Conservation (phyloP, 2,113 vertebrate species). For the Mystacornis crossleyi region DNA sequence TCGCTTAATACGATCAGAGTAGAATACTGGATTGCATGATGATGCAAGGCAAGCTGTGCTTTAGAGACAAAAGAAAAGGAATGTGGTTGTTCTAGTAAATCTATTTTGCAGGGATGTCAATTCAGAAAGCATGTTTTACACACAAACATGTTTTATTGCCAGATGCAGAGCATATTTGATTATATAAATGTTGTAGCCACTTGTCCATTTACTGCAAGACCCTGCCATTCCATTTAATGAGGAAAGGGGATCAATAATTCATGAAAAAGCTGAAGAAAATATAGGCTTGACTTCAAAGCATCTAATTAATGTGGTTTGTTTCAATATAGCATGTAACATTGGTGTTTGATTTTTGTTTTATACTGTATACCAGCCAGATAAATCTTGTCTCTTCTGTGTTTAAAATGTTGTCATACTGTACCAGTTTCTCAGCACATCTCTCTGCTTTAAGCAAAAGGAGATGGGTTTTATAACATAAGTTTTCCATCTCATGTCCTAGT, state of each 20-base stretch:
- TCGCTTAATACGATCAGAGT: background rate
- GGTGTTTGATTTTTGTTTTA: constrained; percentile 61
- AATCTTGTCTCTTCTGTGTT: constrained; percentile 62
- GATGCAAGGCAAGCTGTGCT: constrained; percentile 21
- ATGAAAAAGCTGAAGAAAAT: constrained; percentile 56
- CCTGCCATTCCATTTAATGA: constrained; percentile 32
- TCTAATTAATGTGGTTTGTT: constrained; percentile 62
- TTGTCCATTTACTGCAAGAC: constrained; percentile 60
- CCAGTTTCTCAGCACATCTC: constrained; percentile 51
- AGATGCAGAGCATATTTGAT: constrained; percentile 27
- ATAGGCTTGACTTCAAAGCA: constrained; percentile 59
- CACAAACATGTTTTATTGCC: constrained; percentile 10
- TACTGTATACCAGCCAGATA: constrained; percentile 31
- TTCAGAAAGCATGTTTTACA: constrained; percentile 41
- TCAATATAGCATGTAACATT: constrained; percentile 39
- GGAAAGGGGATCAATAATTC: constrained; percentile 63
- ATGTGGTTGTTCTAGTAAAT: constrained; percentile 20
- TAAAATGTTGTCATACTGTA: constrained; percentile 64
- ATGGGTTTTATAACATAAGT: constrained; percentile 54
- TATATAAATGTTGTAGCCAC: constrained; percentile 60
- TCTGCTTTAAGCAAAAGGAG: constrained; percentile 57
- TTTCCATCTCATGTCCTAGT: constrained; percentile 55
- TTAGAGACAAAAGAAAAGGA: constrained; percentile 45
- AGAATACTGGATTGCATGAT: background rate
- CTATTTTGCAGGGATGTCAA: background rate